Evolutionary conservation across 2,888 invertebrate species (phyloP), one percentile per base, ranked within the genome.

Genomic region (Pristionchus maxplancki): DNA sequence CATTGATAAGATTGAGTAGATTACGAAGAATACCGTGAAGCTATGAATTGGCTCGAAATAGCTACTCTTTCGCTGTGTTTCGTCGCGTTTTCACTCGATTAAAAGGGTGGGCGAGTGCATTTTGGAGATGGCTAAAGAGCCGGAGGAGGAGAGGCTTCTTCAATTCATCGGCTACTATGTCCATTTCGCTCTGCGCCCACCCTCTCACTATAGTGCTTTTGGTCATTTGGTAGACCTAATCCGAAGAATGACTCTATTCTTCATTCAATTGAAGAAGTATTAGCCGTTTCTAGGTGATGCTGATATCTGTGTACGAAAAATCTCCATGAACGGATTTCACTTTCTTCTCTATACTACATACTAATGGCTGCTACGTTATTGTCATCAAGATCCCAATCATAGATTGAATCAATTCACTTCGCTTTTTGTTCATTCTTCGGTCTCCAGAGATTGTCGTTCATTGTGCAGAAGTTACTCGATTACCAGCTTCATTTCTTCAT

Each of bases 131-230:
- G 24, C 40, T 34, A 31, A 37, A 74, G 74, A 50, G 50, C 50
- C 50, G 50, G n/a, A n/a, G n/a, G n/a, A n/a, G n/a, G 58, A 40
- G 78, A 48, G 28, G 44, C 78, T n/a, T n/a, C 78, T 78, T 44
- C 78, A 78, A 78, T 78, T 78, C 78, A 78, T 48, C 78, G 6
- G n/a, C 78, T 78, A 48, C 78, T 78, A 48, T 48, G 78, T 78
- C 78, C 48, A 78, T 48, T 71, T 48, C 78, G 28, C 78, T n/a
- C n/a, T n/a, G 44, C 71, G 5, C 37, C 34, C 24, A 64, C 64
- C 64, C 37, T 34, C 71, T 37, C 37, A 71, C 71, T 71, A 71
- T 71, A 71, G 71, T 71, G 37, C 31, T 24, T 71, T 31, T 37
- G 40, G 78, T 48, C 78, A 78, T 78, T 44, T 17, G 15, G 31